Evolutionary conservation across 35 echinoderm and acorn worm genomes (phyloP).

Genomic region (Heliocidaris erythrogramma): DNA sequence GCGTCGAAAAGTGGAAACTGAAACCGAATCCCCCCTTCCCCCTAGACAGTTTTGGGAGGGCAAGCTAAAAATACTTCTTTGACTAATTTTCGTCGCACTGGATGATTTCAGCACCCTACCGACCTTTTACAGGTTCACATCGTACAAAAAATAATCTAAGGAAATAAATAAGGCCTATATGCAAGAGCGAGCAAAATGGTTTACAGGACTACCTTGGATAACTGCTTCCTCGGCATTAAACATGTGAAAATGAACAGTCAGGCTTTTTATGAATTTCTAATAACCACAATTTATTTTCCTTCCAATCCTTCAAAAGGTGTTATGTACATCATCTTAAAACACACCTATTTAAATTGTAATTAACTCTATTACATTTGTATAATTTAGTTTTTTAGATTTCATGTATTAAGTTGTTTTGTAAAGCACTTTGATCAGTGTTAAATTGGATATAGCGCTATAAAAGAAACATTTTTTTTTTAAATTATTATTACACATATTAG

Average conservation of each 20-base stretch:
- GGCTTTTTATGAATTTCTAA: neutral
- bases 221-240: neutral
- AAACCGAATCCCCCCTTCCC: neutral
- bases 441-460: no score
- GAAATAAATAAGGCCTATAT: neutral
- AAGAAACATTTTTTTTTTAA: no score
- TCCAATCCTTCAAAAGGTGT: neutral
- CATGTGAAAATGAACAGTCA: neutral
- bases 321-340: neutral
- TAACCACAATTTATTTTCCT: neutral
- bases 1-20: conserved; percentile 2
- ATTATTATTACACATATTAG: neutral
- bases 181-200: neutral
- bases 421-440: no score
- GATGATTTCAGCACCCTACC: neutral
- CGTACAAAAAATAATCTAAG: neutral
- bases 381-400: no score
- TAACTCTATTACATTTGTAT: no score
- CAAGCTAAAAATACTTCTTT: conserved; percentile 18
- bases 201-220: neutral
- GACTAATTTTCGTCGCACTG: neutral
- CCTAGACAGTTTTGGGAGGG: neutral
- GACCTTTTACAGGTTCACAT: neutral
- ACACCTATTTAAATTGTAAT: no score
- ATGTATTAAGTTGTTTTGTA: no score